Evolutionary conservation across 64 coral and sea anemone genomes (phyloP).

Genomic region (Montipora capricornis): DNA sequence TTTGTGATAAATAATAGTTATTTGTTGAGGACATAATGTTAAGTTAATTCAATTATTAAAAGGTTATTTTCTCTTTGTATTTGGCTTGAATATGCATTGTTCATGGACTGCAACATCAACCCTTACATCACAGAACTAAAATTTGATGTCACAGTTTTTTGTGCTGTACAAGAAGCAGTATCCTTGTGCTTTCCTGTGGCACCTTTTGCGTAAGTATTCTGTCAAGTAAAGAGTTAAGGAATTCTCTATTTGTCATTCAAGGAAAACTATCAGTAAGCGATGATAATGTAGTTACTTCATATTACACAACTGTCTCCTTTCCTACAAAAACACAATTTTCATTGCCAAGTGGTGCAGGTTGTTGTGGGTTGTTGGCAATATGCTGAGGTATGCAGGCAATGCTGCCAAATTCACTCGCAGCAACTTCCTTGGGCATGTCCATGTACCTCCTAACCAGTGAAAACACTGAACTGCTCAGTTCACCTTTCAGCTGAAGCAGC

Average conservation of each 20-base stretch:
- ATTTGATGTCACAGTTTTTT: too few relatives aligned
- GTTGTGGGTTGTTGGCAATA: constrained; percentile 44
- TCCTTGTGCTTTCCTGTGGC: too few relatives aligned
- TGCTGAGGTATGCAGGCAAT: constrained; percentile 87
- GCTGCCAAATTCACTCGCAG: constrained; percentile 83
- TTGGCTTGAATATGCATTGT: too few relatives aligned
- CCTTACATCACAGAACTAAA: too few relatives aligned
- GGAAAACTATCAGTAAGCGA: not conserved
- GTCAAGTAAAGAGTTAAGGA: not conserved
- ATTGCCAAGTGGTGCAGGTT: constrained; percentile 1
- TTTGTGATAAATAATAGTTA: not conserved
- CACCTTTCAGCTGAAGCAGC: constrained; percentile 74
- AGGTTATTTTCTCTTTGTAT: too few relatives aligned
- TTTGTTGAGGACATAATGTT: not conserved
- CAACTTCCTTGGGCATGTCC: constrained; percentile 86
- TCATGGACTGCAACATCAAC: too few relatives aligned
- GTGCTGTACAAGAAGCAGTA: too few relatives aligned
- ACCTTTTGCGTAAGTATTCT: not conserved
- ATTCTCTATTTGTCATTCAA: not conserved
- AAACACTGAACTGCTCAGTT: constrained; percentile 85
- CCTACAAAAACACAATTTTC: constrained; percentile 50
- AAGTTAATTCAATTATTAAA: too few relatives aligned
- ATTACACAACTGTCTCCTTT: constrained; percentile 74
- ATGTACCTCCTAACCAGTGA: constrained; percentile 85
- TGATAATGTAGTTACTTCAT: not conserved